phyloP scores from a whole-genome alignment of 2,888 invertebrate species.

The Nymphalis c-album region DNA sequence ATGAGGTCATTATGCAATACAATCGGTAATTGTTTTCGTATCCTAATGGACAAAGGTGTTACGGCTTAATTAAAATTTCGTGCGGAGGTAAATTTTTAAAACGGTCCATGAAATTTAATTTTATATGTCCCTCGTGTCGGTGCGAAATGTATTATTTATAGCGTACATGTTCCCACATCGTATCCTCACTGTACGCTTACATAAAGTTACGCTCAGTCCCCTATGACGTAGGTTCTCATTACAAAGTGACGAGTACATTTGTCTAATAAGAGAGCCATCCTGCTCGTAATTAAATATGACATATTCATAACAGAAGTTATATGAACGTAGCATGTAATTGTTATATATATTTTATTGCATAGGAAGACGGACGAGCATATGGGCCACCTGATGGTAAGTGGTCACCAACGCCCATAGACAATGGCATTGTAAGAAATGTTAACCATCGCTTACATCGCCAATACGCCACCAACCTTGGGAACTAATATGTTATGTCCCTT shows the following conservation, averaged over 20 bases:
- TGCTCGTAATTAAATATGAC: constrained; percentile 53
- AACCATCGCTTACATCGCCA: too few species aligned
- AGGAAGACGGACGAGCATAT: too few species aligned
- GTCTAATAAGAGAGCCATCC: constrained; percentile 38
- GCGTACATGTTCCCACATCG: constrained; percentile 7
- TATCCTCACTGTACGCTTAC: constrained; percentile 9
- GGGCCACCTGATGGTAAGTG: too few species aligned
- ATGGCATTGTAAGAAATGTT: too few species aligned
- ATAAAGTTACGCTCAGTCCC: constrained; percentile 12
- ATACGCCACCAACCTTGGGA: too few species aligned
- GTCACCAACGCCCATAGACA: too few species aligned
- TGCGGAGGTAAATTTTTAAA: constrained; percentile 25
- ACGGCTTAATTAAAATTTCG: constrained; percentile 29
- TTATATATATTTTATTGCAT: too few species aligned
- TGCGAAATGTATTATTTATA: constrained; percentile 14
- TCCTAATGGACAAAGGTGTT: constrained; percentile 4
- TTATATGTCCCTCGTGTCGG: constrained; percentile 14
- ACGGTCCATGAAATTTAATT: constrained; percentile 24
- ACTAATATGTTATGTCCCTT: too few species aligned
- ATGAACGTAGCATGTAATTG: constrained; percentile 52
- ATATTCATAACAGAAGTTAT: constrained; percentile 60
- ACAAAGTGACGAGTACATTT: constrained; percentile 9
- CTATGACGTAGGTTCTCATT: constrained; percentile 17
- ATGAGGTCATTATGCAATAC: not conserved
- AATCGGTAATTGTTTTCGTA: not conserved